Evolutionary conservation across 2,113 vertebrate genomes (phyloP).

Genomic region (Scomber japonicus): DNA sequence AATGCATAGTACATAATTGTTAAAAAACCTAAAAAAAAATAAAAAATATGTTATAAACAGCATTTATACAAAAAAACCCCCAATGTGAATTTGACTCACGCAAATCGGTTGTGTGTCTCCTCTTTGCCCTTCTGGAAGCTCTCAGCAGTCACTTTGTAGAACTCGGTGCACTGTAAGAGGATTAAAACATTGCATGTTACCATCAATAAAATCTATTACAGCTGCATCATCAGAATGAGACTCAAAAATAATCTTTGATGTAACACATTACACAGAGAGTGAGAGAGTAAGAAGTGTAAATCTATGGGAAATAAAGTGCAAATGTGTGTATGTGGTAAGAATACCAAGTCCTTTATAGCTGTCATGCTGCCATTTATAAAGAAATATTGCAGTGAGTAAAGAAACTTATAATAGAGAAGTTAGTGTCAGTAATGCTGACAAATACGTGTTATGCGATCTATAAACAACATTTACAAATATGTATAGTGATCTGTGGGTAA

Average conservation of each 20-base stretch:
- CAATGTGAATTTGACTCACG: conserved; percentile 80
- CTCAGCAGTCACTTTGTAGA: conserved; percentile 92
- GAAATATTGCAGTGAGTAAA: too few relatives aligned
- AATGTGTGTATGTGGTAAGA: neutral
- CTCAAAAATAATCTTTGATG: neutral
- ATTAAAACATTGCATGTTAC: neutral
- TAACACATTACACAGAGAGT: too few relatives aligned
- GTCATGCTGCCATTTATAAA: too few relatives aligned
- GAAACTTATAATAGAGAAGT: too few relatives aligned
- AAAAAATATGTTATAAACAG: neutral
- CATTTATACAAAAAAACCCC: neutral
- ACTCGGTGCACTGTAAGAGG: conserved; percentile 86
- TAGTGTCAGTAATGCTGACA: too few relatives aligned
- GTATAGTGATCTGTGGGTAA: too few relatives aligned
- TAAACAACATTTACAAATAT: too few relatives aligned
- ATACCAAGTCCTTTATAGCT: too few relatives aligned
- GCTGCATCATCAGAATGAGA: neutral
- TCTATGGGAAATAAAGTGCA: neutral
- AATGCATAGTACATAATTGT: too few relatives aligned
- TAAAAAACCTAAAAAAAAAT: too few relatives aligned
- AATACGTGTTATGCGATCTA: too few relatives aligned
- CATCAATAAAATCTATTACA: conserved; percentile 17
- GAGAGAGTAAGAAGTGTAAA: neutral
- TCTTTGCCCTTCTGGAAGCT: conserved; percentile 91
- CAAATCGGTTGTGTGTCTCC: conserved; percentile 89